phyloP scores from a whole-genome alignment of 2,797 vertebrate species.

The Gila robusta region DNA sequence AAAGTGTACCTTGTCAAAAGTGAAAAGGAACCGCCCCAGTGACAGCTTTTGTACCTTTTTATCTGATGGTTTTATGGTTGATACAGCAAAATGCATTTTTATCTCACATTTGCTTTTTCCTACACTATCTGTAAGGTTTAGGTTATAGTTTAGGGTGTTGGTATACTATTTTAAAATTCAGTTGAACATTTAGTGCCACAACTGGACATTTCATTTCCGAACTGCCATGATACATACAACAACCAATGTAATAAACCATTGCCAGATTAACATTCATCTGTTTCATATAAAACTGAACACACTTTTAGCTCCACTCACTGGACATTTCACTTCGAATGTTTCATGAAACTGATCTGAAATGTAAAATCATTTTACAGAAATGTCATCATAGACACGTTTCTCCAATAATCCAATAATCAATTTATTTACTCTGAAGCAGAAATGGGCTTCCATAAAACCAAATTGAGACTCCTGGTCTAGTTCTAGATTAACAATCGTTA shows the following conservation, averaged over 20 bases:
- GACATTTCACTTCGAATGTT: neutral
- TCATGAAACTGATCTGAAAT: neutral
- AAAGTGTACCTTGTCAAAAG: too few species aligned
- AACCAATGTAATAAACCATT: neutral
- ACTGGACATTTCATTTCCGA: neutral
- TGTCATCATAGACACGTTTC: neutral
- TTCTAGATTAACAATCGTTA: slow-evolving; percentile 14
- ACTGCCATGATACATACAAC: neutral
- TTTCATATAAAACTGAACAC: neutral
- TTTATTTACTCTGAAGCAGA: neutral
- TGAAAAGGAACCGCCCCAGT: too few species aligned
- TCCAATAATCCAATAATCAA: neutral
- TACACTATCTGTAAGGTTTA: neutral
- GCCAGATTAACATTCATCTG: neutral
- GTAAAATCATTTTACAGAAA: neutral
- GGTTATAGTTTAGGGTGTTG: neutral
- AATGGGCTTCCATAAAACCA: neutral
- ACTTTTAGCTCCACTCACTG: neutral
- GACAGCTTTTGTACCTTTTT: too few species aligned
- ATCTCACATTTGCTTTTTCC: neutral
- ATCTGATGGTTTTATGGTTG: neutral
- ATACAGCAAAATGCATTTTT: neutral
- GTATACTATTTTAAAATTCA: neutral
- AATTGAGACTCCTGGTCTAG: slow-evolving; percentile 1
- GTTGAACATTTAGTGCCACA: too few species aligned